phyloP scores from a whole-genome alignment of 2,888 invertebrate genomes.

The Melitaea athalia region DNA sequence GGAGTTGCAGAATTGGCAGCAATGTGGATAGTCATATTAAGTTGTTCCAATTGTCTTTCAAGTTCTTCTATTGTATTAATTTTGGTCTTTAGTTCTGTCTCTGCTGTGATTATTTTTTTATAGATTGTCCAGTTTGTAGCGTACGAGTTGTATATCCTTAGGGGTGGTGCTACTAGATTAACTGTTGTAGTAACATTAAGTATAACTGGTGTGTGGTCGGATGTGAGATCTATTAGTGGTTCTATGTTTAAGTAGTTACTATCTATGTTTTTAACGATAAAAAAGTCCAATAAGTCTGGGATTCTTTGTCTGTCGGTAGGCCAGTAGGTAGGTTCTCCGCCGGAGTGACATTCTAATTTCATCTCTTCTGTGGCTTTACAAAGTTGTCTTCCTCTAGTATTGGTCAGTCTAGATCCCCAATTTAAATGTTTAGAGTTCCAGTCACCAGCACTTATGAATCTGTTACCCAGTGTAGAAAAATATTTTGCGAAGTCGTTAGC shows the following conservation, averaged over 20 bases:
- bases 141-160: constrained; percentile 25
- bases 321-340: constrained; percentile 40
- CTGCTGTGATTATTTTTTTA: constrained; percentile 17
- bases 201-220: constrained; percentile 37
- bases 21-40: constrained; percentile 18
- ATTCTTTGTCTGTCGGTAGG: constrained; percentile 35
- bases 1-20: constrained; percentile 19
- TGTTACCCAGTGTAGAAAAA: constrained; percentile 9
- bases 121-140: constrained; percentile 37
- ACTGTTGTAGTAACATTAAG: constrained; percentile 25
- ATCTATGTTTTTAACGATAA: constrained; percentile 27
- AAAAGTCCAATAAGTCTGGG: constrained; percentile 40
- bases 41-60: constrained; percentile 3
- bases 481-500: not conserved
- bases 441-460: constrained; percentile 25
- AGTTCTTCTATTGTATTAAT: constrained; percentile 25
- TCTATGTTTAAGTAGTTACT: constrained; percentile 19
- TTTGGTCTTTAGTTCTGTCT: constrained; percentile 20
- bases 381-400: constrained; percentile 18
- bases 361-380: constrained; percentile 4
- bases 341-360: constrained; percentile 20
- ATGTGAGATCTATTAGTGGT: constrained; percentile 35
- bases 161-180: not conserved
- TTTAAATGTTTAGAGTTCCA: constrained; percentile 16
- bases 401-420: constrained; percentile 22